A percentile compares a stretch with the other conserved stretches of the same genome.
Conservation (phyloP, 1,140 invertebrate genomes). For the Riptortus pedestris region DNA sequence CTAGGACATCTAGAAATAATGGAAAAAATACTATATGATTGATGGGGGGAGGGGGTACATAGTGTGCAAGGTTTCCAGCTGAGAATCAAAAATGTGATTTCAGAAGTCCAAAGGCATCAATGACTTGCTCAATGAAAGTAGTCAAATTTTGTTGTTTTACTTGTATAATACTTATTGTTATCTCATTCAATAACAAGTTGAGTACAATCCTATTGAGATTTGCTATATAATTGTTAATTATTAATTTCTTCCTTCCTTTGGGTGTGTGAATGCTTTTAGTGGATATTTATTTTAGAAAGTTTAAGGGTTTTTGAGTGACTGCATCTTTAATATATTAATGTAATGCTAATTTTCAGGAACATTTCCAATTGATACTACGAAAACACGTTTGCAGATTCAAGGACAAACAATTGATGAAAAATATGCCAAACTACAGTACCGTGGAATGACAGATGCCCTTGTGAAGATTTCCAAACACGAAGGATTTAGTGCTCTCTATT, state of each 20-base stretch:
- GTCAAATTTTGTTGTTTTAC: too few relatives aligned
- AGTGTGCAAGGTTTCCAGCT: too few relatives aligned
- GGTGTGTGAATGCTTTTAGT: neutral
- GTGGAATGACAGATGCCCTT: slow-evolving; percentile 85
- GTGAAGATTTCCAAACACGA: slow-evolving; percentile 70
- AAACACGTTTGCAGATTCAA: slow-evolving; percentile 90
- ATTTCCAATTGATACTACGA: slow-evolving; percentile 94
- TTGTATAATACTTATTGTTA: too few relatives aligned
- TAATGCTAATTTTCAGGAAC: slow-evolving; percentile 63
- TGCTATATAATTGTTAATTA: neutral
- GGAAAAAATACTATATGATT: too few relatives aligned
- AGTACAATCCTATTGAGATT: too few relatives aligned
- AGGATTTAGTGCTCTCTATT: slow-evolving; percentile 66
- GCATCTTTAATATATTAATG: too few relatives aligned
- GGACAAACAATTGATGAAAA: slow-evolving; percentile 73
- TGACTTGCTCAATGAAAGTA: too few relatives aligned
- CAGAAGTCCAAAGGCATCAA: too few relatives aligned
- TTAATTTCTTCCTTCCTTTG: neutral
- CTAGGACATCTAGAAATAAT: too few relatives aligned
- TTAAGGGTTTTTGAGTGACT: slow-evolving; percentile 19
- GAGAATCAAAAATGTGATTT: too few relatives aligned
- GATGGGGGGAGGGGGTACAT: too few relatives aligned
- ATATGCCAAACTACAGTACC: slow-evolving; percentile 67
- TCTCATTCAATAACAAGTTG: too few relatives aligned
- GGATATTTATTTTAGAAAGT: neutral